Conservation (phyloP, 1,140 invertebrate genomes). For the Ectropis grisescens region DNA sequence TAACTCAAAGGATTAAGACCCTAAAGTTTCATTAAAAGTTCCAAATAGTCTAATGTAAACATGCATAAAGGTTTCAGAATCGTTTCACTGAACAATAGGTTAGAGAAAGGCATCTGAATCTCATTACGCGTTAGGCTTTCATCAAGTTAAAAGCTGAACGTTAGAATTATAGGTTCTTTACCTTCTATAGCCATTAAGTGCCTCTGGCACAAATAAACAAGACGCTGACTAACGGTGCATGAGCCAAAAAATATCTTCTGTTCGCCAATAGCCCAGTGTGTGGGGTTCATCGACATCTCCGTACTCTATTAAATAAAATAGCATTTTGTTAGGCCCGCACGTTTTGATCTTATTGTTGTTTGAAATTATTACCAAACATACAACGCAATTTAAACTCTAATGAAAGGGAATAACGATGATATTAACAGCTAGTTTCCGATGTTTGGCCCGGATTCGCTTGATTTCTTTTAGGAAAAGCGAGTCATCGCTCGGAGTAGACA, state of each 20-base stretch:
- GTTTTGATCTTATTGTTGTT: constrained; percentile 34
- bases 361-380: constrained; percentile 6
- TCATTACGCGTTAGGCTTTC: too few relatives aligned
- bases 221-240: constrained; percentile 16
- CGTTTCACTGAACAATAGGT: too few relatives aligned
- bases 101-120: too few relatives aligned
- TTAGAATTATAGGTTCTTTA: neutral
- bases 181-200: too few relatives aligned
- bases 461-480: constrained; percentile 29
- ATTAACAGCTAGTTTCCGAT: constrained; percentile 14
- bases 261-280: constrained; percentile 14
- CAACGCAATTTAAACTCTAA: constrained; percentile 14
- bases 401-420: constrained; percentile 11
- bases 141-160: too few relatives aligned
- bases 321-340: constrained; percentile 22
- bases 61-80: too few relatives aligned
- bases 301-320: constrained; percentile 40
- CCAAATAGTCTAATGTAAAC: too few relatives aligned
- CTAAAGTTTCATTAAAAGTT: too few relatives aligned
- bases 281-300: constrained; percentile 29
- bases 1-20: too few relatives aligned
- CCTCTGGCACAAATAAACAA: constrained; percentile 4
- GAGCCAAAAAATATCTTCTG: constrained; percentile 20
- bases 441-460: constrained; percentile 40
- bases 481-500: constrained; percentile 10